Percentiles rank a stretch among this genome's conserved stretches.
Evolutionary conservation across 2,797 vertebrate species (phyloP).

Genomic region (Eidolon dupreanum): DNA sequence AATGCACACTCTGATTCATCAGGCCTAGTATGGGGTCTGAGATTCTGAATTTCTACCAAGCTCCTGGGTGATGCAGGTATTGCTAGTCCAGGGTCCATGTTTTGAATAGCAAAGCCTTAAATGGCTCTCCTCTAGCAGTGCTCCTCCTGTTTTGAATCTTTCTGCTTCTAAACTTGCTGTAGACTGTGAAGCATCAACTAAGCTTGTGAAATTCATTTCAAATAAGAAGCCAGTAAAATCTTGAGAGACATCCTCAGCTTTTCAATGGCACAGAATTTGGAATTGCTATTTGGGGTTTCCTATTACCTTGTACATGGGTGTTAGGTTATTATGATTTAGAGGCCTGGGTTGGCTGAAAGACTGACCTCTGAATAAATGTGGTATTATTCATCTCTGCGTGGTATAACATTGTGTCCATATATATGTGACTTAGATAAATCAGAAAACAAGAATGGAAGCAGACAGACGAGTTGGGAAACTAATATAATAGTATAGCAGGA

Average conservation of each 20-base stretch:
- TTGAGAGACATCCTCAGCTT: background rate
- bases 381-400: background rate
- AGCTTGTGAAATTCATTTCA: conserved; percentile 35
- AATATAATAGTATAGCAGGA: background rate
- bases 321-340: conserved; percentile 6
- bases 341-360: background rate
- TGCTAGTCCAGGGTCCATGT: background rate
- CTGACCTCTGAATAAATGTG: background rate
- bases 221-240: conserved; percentile 39
- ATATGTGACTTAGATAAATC: background rate
- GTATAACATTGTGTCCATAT: background rate
- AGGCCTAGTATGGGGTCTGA: background rate
- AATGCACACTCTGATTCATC: conserved; percentile 38
- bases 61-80: background rate
- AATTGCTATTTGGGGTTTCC: background rate
- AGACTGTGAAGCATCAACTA: background rate
- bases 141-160: conserved; percentile 5
- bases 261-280: background rate
- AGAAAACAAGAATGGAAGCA: conserved; percentile 48
- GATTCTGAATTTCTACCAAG: conserved; percentile 40
- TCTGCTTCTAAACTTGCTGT: background rate
- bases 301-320: background rate
- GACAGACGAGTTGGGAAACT: conserved; percentile 11
- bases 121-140: background rate
- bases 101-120: conserved; percentile 48